These are phyloP conservation scores for Coptodon bakossiorum DNA, from an alignment of 2,113 vertebrate species.

Conservation along the genomic window DNA sequence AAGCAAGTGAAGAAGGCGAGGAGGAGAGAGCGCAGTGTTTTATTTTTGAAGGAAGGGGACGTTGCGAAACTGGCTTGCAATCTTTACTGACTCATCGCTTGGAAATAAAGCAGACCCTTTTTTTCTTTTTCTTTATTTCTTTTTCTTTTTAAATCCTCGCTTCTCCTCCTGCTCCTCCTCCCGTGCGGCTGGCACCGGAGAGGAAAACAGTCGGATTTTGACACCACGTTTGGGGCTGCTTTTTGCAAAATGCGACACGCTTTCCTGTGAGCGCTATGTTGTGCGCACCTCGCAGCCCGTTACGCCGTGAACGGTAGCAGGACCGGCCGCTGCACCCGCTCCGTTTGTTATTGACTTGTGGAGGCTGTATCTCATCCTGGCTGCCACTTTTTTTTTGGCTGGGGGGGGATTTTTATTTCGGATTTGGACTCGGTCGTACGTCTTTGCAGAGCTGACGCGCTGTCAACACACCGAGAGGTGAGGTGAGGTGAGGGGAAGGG, in stretches of 20 bases:
- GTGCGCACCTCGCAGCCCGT: conserved; percentile 45
- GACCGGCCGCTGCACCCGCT: background rate
- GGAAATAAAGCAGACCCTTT: conserved; percentile 43
- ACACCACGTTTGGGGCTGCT: conserved; percentile 35
- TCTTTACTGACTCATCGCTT: conserved; percentile 63
- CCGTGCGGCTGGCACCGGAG: conserved; percentile 4
- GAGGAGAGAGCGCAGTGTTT: conserved; percentile 38
- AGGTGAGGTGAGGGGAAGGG: conserved; percentile 2
- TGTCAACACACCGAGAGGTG: conserved; percentile 44
- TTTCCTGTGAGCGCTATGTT: conserved; percentile 39
- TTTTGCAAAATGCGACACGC: conserved; percentile 68
- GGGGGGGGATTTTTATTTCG: background rate
- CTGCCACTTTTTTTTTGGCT: conserved; percentile 5
- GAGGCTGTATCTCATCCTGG: background rate
- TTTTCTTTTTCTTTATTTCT: background rate
- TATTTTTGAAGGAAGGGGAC: conserved; percentile 68
- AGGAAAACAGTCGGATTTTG: conserved; percentile 49
- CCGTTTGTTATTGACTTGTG: background rate
- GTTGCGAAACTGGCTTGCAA: conserved; percentile 64
- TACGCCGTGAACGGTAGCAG: conserved; percentile 14
- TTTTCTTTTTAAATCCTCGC: background rate
- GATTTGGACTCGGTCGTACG: conserved; percentile 13
- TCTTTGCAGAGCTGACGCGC: conserved; percentile 40
- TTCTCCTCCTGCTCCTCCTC: background rate
- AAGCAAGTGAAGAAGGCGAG: conserved; percentile 36